A percentile compares a stretch with the other conserved stretches of the same genome.
Conservation (phyloP, 1,140 invertebrate species). For the Ips typographus region DNA sequence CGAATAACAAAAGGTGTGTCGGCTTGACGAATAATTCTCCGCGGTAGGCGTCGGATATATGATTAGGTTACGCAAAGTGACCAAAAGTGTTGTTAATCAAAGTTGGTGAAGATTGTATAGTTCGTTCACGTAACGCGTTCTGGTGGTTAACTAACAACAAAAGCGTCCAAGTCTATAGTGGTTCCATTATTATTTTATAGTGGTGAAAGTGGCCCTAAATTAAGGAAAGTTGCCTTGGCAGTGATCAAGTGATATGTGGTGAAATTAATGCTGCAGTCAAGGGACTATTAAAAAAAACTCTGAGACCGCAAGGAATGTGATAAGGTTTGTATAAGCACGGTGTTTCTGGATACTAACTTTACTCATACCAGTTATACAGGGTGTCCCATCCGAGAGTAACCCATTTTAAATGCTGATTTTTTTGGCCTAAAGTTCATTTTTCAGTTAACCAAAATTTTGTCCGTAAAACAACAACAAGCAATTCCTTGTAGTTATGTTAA, state of each 20-base stretch:
- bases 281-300: conserved; percentile 3
- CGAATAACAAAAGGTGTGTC: conserved; percentile 30
- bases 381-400: no score
- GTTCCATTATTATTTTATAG: background rate
- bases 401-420: no score
- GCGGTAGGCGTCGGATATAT: conserved; percentile 21
- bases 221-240: background rate
- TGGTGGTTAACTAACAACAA: no score
- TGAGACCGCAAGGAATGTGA: conserved; percentile 32
- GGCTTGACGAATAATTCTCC: no score
- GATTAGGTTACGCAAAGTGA: conserved; percentile 23
- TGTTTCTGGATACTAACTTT: no score
- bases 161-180: no score
- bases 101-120: background rate
- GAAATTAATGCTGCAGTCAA: conserved; percentile 14
- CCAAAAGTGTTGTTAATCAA: background rate
- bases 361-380: no score
- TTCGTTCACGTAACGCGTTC: no score
- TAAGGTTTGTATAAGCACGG: conserved; percentile 18
- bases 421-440: no score
- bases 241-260: conserved; percentile 13
- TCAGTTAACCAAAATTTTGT: no score
- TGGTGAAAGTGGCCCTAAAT: conserved; percentile 25
- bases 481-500: no score
- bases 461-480: no score